Evolutionary conservation across 1,140 invertebrate species (phyloP).

Genomic region (Drosophila bifasciata): DNA sequence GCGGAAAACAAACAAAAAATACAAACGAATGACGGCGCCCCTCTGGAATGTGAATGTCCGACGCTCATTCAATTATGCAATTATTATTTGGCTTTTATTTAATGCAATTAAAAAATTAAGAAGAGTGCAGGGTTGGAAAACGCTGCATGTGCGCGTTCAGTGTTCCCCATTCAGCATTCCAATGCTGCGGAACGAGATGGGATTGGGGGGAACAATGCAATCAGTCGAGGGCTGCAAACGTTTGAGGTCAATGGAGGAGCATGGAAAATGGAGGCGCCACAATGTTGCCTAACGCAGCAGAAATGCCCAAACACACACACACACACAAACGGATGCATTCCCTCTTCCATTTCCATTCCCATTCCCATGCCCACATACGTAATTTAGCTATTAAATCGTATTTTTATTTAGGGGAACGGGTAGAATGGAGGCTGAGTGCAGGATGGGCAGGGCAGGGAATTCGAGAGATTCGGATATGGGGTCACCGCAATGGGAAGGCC

Average conservation of each 20-base stretch:
- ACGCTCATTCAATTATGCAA: slow-evolving; percentile 52
- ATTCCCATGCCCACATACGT: slow-evolving; percentile 23
- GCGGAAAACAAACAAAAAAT: neutral
- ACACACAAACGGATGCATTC: slow-evolving; percentile 1
- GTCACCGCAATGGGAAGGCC: slow-evolving; percentile 18
- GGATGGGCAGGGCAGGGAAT: neutral
- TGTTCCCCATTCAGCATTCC: slow-evolving; percentile 6
- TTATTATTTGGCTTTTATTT: slow-evolving; percentile 57
- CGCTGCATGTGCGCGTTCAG: slow-evolving; percentile 43
- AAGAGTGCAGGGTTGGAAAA: slow-evolving; percentile 20
- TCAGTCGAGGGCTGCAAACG: slow-evolving; percentile 36
- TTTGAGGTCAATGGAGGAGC: slow-evolving; percentile 18
- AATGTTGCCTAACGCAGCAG: slow-evolving; percentile 67
- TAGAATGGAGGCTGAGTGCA: neutral
- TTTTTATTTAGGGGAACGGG: slow-evolving; percentile 56
- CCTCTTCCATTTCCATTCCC: neutral
- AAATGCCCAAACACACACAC: slow-evolving; percentile 24
- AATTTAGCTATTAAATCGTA: slow-evolving; percentile 77
- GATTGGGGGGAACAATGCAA: slow-evolving; percentile 35
- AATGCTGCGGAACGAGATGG: neutral
- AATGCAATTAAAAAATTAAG: slow-evolving; percentile 72
- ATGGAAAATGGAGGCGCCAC: slow-evolving; percentile 17
- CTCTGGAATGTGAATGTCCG: neutral
- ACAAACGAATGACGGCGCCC: neutral
- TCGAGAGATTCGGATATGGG: neutral